Evolutionary conservation across 1,140 invertebrate species (phyloP), one percentile per base, ranked within the genome.

Genomic region (Eumaeus atala): DNA sequence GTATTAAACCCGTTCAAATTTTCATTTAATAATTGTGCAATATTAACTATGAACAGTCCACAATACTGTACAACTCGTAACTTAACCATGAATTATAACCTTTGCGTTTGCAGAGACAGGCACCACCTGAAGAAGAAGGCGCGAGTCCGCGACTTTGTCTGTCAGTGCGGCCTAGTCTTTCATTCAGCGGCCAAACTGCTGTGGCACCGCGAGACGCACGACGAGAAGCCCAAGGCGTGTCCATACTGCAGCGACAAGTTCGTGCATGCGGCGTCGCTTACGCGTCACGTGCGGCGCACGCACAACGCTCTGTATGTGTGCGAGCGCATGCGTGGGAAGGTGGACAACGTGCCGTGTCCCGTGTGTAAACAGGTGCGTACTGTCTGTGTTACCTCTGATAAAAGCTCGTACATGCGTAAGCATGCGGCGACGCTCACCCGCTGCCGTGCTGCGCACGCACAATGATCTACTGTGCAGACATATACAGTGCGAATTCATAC

Each of bases 201-300:
- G 0, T 95, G 94, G 94, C 95, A 96, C 79, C 92, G 93, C 66
- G 95, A 96, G 78, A 94, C 92, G 0, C 95, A 96, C 80, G 93
- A 94, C 54, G 87, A 91, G 4, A 93, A 92, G 75, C 95, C 95
- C 0, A 95, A 96, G 76, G 91, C 93, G 21, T 97, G 95, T 80
- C 90, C 91, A 0, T 92, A 93, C 70, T 96, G 95, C 84, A 92
- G 91, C 64, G 94, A 96, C 77, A 92, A 94, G 64, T 96, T 96
- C 72, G 90, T 95, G 40, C 94, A 96, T 76, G 90, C 90, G 69
- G 91, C 94, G 9, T 95, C 94, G 64, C 83, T 96, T 42, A 95
- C 94, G 0, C 88, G 95, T 1, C 95, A 96, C 82, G 94, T 96
- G 82, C 90, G 95, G 1, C 88, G 92, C 40, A 90, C 92, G 1